These are phyloP conservation scores for Rhodeus uyekii DNA, from an alignment of 2,797 vertebrate species.

Conservation along the genomic window DNA sequence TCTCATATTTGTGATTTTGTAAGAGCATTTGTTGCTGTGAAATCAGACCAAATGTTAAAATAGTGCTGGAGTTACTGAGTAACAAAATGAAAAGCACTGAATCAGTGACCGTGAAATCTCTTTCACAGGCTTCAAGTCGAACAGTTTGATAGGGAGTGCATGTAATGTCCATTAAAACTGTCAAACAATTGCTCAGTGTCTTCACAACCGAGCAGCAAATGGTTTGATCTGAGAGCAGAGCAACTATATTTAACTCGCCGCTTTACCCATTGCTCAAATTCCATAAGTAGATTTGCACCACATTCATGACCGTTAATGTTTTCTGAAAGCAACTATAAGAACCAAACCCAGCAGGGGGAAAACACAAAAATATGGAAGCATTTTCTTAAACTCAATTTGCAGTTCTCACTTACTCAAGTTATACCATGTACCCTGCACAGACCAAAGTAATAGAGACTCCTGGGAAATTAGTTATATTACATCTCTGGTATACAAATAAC, in stretches of 20 bases:
- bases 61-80: conserved; percentile 6
- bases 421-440: neutral
- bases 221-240: neutral
- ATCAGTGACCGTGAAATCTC: neutral
- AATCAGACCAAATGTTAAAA: conserved; percentile 26
- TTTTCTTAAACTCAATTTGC: neutral
- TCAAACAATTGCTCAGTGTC: conserved; percentile 30
- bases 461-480: neutral
- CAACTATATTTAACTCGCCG: conserved; percentile 36
- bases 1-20: conserved; percentile 8
- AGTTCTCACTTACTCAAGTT: neutral
- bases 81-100: conserved; percentile 11
- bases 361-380: conserved; percentile 5
- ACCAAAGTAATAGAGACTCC: conserved; percentile 12
- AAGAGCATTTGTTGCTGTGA: neutral
- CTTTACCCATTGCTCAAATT: conserved; percentile 24
- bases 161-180: conserved; percentile 15
- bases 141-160: conserved; percentile 10
- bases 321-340: neutral
- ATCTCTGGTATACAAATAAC: neutral
- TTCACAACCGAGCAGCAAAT: conserved; percentile 14
- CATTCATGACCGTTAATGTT: conserved; percentile 15
- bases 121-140: conserved; percentile 9
- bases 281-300: conserved; percentile 25
- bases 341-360: neutral